Evolutionary conservation across 2,113 vertebrate genomes (phyloP).

Genomic region (Mastomys natalensis): DNA sequence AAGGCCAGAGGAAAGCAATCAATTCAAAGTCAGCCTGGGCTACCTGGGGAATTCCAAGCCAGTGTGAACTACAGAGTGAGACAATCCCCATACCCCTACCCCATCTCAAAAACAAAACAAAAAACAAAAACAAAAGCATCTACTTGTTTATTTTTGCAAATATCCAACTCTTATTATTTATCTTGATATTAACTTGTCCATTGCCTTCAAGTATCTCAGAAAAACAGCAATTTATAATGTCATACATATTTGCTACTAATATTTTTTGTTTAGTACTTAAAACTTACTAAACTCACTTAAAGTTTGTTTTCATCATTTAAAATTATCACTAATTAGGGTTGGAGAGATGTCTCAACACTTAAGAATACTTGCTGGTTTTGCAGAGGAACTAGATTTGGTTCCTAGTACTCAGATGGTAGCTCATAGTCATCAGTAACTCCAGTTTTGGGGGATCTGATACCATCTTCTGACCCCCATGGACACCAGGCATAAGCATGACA

Average conservation of each 20-base stretch:
- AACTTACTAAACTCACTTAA: neutral
- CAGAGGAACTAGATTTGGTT: neutral
- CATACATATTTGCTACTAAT: neutral
- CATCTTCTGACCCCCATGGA: neutral
- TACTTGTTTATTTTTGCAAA: neutral
- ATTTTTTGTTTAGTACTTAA: constrained; percentile 31
- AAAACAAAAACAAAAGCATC: constrained; percentile 21
- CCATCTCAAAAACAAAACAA: neutral
- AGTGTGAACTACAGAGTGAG: neutral
- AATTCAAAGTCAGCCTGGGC: neutral
- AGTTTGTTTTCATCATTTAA: constrained; percentile 44
- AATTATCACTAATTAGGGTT: neutral
- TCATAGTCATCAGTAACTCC: neutral
- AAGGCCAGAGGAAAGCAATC: neutral
- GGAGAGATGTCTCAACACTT: neutral
- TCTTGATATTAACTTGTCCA: neutral
- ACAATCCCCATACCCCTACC: neutral
- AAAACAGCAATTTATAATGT: neutral
- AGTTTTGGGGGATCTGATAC: no score
- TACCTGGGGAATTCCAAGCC: neutral
- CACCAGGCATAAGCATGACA: neutral
- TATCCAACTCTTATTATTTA: constrained; percentile 1
- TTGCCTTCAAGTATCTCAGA: neutral
- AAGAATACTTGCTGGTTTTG: neutral
- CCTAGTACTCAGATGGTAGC: neutral